Base-by-base conservation (phyloP, 2,113 vertebrate species). In the Lanius collurio region DNA sequence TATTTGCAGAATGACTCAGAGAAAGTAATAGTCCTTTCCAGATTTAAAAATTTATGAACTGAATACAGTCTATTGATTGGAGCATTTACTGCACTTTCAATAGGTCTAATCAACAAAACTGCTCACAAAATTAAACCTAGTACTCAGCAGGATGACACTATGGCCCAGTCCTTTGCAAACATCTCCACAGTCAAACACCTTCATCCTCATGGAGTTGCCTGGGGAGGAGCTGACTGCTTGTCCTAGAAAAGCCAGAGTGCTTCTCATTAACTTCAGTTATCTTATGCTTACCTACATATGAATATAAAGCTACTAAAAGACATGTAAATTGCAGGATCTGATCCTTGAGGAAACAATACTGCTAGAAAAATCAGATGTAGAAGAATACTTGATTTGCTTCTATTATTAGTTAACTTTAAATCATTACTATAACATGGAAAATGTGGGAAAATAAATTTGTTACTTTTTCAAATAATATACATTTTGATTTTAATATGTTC, bases 1-100 rank as follows among this genome's bases (percentile, higher is more conserved):
- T 92, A 96, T 94, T 94, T 90, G 67, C n/a, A 95, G 71, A 93
- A 92, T 69, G 57, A 88, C 70, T 92, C 79, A 75, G 49, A 87
- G 49, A 91, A 96, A 90, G 78, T 31, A 69, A 93, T 20, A 78
- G 52, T 18, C 37, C 4, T 78, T 92, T 77, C 39, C 74, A 83
- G 68, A 47, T 39, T 86, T 86, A 88, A 90, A 95, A 90, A 83
- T 78, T 70, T 70, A 90, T 86, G 75, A 88, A 95, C 56, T 67
- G 67, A 83, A 80, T 76, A 77, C 56, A 52, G 4, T 18, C 8
- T 90, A 86, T 74, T 79, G 82, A 92, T 56, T 49, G 52, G 41
- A 92, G 56, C 33, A 84, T 90, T 92, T 92, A 78, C 73, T 13
- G 44, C 24, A 93, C 23, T 56, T 90, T 55, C 85, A 63, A 27